These are phyloP conservation scores for Calameuta pallipes DNA, from an alignment of 2,888 invertebrate genomes.

Conservation along the genomic window DNA sequence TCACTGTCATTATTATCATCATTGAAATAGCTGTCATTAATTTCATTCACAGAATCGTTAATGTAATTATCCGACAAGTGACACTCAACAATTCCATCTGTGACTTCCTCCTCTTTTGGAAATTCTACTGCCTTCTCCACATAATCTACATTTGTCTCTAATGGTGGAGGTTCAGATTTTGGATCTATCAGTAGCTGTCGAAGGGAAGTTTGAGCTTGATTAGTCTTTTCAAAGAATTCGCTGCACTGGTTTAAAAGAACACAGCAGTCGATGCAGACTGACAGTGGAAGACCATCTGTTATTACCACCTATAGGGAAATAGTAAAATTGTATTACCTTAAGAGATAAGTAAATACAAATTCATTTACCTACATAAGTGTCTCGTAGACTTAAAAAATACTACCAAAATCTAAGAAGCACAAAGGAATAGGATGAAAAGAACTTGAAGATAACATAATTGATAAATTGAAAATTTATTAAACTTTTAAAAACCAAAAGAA, in stretches of 20 bases:
- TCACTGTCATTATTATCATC: slow-evolving; percentile 34
- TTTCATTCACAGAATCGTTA: slow-evolving; percentile 31
- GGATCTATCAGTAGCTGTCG: slow-evolving; percentile 49
- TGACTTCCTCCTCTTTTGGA: slow-evolving; percentile 43
- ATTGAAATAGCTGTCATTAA: slow-evolving; percentile 38
- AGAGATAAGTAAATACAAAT: slow-evolving; percentile 1
- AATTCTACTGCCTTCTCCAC: slow-evolving; percentile 40
- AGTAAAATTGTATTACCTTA: slow-evolving; percentile 7
- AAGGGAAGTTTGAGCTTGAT: slow-evolving; percentile 63
- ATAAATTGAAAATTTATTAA: not conserved
- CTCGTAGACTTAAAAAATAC: not conserved
- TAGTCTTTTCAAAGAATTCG: slow-evolving; percentile 64
- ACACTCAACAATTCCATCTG: slow-evolving; percentile 37
- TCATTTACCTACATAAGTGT: not conserved
- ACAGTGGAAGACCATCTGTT: slow-evolving; percentile 61
- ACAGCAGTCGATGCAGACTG: slow-evolving; percentile 64
- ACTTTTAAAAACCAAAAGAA: not conserved
- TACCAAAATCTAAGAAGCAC: not conserved
- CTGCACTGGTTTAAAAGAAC: slow-evolving; percentile 61
- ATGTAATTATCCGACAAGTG: slow-evolving; percentile 44
- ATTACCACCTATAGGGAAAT: slow-evolving; percentile 50
- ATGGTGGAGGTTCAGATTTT: slow-evolving; percentile 39
- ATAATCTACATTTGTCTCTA: slow-evolving; percentile 45
- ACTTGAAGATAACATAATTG: not conserved
- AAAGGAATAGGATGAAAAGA: not conserved